These are phyloP conservation scores for Dreissena rostriformis DNA, from an alignment of 1,140 invertebrate genomes.

Conservation along the genomic window DNA sequence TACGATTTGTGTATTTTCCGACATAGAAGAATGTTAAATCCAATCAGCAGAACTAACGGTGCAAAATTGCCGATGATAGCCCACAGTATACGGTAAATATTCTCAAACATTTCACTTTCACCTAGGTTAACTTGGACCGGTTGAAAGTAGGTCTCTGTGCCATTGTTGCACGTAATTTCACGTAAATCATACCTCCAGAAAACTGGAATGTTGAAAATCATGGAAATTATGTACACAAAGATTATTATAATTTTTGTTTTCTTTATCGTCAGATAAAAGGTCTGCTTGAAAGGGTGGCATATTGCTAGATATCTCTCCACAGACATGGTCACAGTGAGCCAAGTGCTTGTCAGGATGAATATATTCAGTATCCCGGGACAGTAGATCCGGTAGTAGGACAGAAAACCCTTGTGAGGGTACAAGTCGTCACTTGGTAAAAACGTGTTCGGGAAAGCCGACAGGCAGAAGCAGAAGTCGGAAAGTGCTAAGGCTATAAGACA, in stretches of 20 bases:
- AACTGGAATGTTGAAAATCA: constrained; percentile 77
- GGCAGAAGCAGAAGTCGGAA: constrained; percentile 76
- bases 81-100: constrained; percentile 75
- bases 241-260: constrained; percentile 76
- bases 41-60: constrained; percentile 76
- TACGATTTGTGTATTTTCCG: constrained; percentile 77
- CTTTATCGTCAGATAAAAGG: constrained; percentile 74
- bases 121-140: constrained; percentile 56
- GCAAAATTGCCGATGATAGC: constrained; percentile 77
- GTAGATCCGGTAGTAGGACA: constrained; percentile 75
- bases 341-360: constrained; percentile 79
- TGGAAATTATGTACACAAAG: constrained; percentile 73
- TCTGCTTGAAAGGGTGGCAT: constrained; percentile 77
- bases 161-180: constrained; percentile 59
- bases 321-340: constrained; percentile 80
- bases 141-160: constrained; percentile 37
- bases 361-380: constrained; percentile 77
- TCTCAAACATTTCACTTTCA: constrained; percentile 64
- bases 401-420: constrained; percentile 65
- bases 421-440: constrained; percentile 72
- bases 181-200: constrained; percentile 75
- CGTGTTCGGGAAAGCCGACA: constrained; percentile 76
- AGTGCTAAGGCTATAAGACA: constrained; percentile 75
- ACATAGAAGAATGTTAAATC: constrained; percentile 76
- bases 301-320: constrained; percentile 79